Conservation (phyloP, 2,113 vertebrate genomes). For the Tyto alba region DNA sequence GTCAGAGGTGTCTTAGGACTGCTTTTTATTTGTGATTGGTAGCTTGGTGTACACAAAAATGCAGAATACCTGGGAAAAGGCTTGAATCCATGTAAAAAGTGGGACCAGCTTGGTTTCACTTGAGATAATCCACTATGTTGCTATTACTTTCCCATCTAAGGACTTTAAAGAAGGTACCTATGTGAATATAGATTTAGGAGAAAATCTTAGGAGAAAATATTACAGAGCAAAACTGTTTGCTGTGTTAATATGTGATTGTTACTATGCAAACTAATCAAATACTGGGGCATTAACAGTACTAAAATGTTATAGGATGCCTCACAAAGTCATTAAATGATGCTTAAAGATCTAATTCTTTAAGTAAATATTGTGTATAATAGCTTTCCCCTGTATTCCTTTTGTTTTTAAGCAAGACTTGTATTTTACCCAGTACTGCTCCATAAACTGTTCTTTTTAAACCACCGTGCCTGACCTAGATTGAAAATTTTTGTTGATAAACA, state of each 20-base stretch:
- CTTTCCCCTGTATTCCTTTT: not conserved
- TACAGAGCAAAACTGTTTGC: not conserved
- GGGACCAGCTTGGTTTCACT: not conserved
- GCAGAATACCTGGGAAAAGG: not conserved
- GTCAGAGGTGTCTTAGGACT: not conserved
- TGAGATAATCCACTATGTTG: not conserved
- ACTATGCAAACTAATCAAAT: not conserved
- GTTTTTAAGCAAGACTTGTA: not conserved
- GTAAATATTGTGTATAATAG: not conserved
- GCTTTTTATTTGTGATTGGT: not conserved
- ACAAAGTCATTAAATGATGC: not conserved
- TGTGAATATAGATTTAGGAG: not conserved
- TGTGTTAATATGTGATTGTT: not conserved
- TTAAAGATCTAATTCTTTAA: not conserved
- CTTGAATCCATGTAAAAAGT: not conserved
- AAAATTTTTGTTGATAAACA: not conserved
- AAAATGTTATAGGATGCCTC: not conserved
- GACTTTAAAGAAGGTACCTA: not conserved
- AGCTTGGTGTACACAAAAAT: not conserved
- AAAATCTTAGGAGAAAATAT: not conserved
- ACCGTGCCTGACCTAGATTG: not conserved
- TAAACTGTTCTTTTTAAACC: not conserved
- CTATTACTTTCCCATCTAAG: not conserved
- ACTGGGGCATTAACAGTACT: not conserved
- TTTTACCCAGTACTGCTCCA: not conserved